phyloP scores from a whole-genome alignment of 2,113 vertebrate genomes.

The Xenus cinereus region DNA sequence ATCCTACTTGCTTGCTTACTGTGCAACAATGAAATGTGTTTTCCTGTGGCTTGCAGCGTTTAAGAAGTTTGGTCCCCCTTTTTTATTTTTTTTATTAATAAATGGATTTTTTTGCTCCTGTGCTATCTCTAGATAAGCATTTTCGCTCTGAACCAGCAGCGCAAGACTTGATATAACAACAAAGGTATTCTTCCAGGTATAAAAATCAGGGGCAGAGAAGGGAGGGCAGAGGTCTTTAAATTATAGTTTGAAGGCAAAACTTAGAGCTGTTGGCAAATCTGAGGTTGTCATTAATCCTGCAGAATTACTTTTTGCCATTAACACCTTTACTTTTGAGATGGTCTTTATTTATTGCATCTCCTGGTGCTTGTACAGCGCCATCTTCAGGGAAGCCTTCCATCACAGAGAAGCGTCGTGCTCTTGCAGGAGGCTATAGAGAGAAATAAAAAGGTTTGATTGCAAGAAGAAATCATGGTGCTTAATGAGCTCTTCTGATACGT shows the following conservation, averaged over 20 bases:
- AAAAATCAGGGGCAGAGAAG: not conserved
- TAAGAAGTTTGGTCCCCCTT: not conserved
- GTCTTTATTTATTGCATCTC: not conserved
- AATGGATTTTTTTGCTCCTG: not conserved
- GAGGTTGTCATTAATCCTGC: not conserved
- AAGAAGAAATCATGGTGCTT: not conserved
- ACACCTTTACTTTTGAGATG: not conserved
- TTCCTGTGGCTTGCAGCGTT: not conserved
- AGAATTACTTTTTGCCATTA: not conserved
- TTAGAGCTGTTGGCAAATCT: not conserved
- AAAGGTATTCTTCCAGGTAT: not conserved
- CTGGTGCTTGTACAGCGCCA: accelerated
- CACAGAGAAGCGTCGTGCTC: accelerated
- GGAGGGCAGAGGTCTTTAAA: not conserved
- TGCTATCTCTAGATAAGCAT: not conserved
- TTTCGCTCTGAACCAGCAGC: not conserved
- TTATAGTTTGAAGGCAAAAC: not conserved
- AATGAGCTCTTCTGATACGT: not conserved
- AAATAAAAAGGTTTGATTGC: not conserved
- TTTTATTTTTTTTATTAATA: not conserved
- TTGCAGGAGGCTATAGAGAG: not conserved
- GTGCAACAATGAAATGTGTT: not conserved
- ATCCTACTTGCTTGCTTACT: not conserved
- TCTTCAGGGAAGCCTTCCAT: not conserved
- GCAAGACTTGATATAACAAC: not conserved